phyloP scores from a whole-genome alignment of 2,888 invertebrate genomes.

The Cosmopolites sordidus region DNA sequence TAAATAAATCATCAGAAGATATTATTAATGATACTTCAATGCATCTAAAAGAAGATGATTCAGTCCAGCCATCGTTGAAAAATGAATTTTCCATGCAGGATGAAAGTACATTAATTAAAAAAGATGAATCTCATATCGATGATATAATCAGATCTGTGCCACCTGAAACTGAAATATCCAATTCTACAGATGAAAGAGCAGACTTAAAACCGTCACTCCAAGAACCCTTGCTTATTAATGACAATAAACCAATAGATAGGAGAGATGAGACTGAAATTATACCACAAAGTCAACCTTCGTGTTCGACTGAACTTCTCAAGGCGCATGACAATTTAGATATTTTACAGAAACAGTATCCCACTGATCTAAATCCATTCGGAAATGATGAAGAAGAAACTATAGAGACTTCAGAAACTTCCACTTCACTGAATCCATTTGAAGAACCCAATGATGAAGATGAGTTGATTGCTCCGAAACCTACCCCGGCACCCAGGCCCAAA shows the following conservation, averaged over 20 bases:
- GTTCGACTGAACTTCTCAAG: neutral
- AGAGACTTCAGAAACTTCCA: slow-evolving; percentile 25
- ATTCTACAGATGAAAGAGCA: neutral
- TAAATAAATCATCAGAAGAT: too few species aligned
- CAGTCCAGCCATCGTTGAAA: neutral
- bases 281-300: neutral
- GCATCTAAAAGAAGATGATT: too few species aligned
- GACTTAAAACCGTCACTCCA: neutral
- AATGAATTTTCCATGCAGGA: slow-evolving; percentile 5
- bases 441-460: slow-evolving; percentile 45
- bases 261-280: slow-evolving; percentile 7
- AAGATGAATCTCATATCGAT: neutral
- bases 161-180: neutral
- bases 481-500: slow-evolving; percentile 26
- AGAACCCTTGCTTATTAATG: neutral
- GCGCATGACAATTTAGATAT: neutral
- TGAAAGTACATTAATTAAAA: neutral
- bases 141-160: too few species aligned
- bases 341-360: slow-evolving; percentile 54
- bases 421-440: slow-evolving; percentile 40
- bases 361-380: slow-evolving; percentile 78
- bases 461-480: slow-evolving; percentile 36
- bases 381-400: slow-evolving; percentile 53
- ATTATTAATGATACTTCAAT: too few species aligned
- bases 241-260: neutral